Evolutionary conservation across 1,140 invertebrate species (phyloP).

Genomic region (Pogonomyrmex barbatus): DNA sequence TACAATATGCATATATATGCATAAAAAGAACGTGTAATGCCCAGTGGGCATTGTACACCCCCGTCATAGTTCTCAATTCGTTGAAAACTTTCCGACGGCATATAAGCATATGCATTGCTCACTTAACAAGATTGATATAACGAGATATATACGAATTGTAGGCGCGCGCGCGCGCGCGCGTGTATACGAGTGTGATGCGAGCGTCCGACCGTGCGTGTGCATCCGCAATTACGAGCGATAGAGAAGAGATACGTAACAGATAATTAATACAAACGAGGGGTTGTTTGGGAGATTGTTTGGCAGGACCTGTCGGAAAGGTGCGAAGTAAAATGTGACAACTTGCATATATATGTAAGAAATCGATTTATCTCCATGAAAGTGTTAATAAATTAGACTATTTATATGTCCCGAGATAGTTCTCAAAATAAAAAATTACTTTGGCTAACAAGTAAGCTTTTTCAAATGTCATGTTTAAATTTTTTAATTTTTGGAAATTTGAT

Average conservation of each 20-base stretch:
- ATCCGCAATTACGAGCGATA: slow-evolving; percentile 76
- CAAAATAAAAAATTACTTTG: not conserved
- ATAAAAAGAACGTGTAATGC: slow-evolving; percentile 74
- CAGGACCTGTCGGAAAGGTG: slow-evolving; percentile 65
- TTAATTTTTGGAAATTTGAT: no score
- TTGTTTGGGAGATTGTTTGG: slow-evolving; percentile 62
- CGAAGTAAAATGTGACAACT: slow-evolving; percentile 65
- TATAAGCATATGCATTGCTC: slow-evolving; percentile 83
- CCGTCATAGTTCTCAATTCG: slow-evolving; percentile 68
- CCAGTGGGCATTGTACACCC: slow-evolving; percentile 81
- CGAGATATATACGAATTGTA: slow-evolving; percentile 64
- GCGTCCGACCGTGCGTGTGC: slow-evolving; percentile 70
- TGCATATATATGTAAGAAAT: slow-evolving; percentile 68
- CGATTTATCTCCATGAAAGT: not conserved
- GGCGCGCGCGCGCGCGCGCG: not conserved
- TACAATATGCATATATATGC: slow-evolving; percentile 80
- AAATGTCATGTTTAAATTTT: no score
- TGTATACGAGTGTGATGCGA: slow-evolving; percentile 28
- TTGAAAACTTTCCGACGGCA: slow-evolving; percentile 74
- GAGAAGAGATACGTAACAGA: slow-evolving; percentile 67
- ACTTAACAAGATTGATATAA: slow-evolving; percentile 82
- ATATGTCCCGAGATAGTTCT: not conserved
- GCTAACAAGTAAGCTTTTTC: no score
- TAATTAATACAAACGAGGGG: slow-evolving; percentile 76
- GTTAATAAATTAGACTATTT: not conserved